Evolutionary conservation across 2,888 invertebrate genomes (phyloP), one percentile per base, ranked within the genome.

Genomic region (Fragum fragum): DNA sequence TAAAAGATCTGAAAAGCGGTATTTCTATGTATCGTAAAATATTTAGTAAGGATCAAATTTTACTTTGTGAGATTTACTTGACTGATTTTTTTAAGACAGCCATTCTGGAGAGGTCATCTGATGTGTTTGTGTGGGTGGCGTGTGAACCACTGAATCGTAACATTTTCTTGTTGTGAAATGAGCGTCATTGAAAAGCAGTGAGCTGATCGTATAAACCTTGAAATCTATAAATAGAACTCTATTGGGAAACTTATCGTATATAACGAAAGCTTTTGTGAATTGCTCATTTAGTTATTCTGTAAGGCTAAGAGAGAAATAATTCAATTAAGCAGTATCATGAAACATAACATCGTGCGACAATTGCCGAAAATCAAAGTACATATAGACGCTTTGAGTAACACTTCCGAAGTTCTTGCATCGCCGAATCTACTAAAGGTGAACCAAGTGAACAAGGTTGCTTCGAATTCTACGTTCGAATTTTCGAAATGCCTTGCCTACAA

Each of bases 331-430:
- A 26, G 57, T 57, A 66, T 23, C 7, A 66, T 66, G 66, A 66
- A 23, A 66, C 42, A 26, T 23, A 66, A 39, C 21, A 21, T 66
- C n/a, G 32, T 66, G 18, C 66, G 66, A 7, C 42, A 36, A n/a
- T 29, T 66, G 5, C 42, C 66, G 21, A 66, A 42, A 39, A n/a
- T 66, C 42, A 66, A 66, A 66, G 2, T 66, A 23, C 66, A 39
- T 14, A 26, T 66, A 14, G 66, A 66, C 21, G 9, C 42, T 21
- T 21, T 66, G 16, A 21, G 23, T 42, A 66, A 3, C 14, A 14
- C 42, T 2, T 42, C 42, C 21, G 66, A 42, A 66, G 32, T 42
- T 5, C 9, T 42, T 9, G 5, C 66, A 11, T 66, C 66, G 61
- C 61, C 32, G 28, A 61, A 66, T 23, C 57, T 26, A 11, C 57